A percentile compares a stretch with the other conserved stretches of the same genome.
These are phyloP conservation scores for Acleris laterana DNA, from an alignment of 2,888 invertebrate genomes.

Conservation along the genomic window DNA sequence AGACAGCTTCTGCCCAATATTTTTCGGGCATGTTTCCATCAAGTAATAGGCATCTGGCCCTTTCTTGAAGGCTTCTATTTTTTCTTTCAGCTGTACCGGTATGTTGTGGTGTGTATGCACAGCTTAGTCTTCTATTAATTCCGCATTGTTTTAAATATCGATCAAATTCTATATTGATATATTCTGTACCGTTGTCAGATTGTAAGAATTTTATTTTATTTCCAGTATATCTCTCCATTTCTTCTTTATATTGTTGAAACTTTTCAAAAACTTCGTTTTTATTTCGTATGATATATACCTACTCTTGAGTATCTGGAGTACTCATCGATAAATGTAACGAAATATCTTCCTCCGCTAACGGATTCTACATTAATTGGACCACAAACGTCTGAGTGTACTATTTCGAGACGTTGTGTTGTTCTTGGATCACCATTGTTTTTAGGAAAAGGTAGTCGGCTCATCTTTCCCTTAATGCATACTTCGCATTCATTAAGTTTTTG, in stretches of 20 bases:
- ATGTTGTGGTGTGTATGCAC: conserved; percentile 6
- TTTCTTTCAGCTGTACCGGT: conserved; percentile 10
- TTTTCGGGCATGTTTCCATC: conserved; percentile 4
- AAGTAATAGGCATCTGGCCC: conserved; percentile 4
- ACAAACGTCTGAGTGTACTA: too few relatives aligned
- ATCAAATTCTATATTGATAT: neutral
- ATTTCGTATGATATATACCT: neutral
- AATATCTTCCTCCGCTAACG: too few relatives aligned
- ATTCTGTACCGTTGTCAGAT: neutral
- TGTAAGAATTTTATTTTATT: conserved; percentile 1
- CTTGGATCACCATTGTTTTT: too few relatives aligned
- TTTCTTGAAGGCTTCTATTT: conserved; percentile 4
- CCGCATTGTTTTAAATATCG: neutral
- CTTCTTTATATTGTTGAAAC: too few relatives aligned
- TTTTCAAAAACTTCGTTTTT: too few relatives aligned
- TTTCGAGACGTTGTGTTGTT: too few relatives aligned
- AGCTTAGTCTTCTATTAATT: conserved; percentile 2
- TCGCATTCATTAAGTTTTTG: too few relatives aligned
- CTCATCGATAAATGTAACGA: too few relatives aligned
- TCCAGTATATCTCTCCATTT: neutral
- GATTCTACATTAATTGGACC: too few relatives aligned
- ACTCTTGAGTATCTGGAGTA: too few relatives aligned
- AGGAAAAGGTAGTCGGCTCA: too few relatives aligned
- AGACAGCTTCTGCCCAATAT: conserved; percentile 8
- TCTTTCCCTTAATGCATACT: too few relatives aligned